Conservation (phyloP, 2,888 invertebrate genomes). For the Amphipyra tragopoginis region DNA sequence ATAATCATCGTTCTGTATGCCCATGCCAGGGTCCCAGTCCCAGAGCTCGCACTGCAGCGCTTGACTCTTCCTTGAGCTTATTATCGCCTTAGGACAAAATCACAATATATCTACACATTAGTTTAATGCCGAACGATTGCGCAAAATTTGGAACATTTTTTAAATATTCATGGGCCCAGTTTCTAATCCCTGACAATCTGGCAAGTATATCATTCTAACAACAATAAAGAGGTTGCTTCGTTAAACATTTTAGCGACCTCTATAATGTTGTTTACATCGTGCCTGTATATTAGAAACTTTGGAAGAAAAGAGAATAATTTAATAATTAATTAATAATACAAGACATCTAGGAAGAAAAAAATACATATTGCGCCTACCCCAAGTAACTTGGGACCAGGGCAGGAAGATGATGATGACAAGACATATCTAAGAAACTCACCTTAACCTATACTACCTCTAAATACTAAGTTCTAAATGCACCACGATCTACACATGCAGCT, state of each 20-base stretch:
- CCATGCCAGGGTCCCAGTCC: conserved; percentile 96
- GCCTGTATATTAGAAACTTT: conserved; percentile 38
- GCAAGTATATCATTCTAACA: conserved; percentile 52
- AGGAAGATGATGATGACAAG: conserved; percentile 1
- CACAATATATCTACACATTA: conserved; percentile 70
- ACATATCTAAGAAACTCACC: conserved; percentile 48
- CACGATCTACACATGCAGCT: conserved; percentile 45
- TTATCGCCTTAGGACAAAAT: conserved; percentile 92
- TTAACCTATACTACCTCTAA: conserved; percentile 35
- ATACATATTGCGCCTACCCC: no score
- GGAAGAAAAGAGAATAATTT: conserved; percentile 24
- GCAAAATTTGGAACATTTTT: conserved; percentile 16
- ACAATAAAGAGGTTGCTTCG: conserved; percentile 17
- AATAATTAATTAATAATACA: conserved; percentile 24
- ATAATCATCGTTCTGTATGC: conserved; percentile 94
- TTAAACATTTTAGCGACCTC: conserved; percentile 6
- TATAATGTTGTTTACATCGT: conserved; percentile 31
- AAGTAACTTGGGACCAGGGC: no score
- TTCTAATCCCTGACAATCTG: conserved; percentile 45
- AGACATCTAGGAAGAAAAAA: conserved; percentile 18
- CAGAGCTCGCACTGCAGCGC: conserved; percentile 93
- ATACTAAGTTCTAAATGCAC: conserved; percentile 41
- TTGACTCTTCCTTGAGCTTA: conserved; percentile 94
- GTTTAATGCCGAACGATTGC: conserved; percentile 44
- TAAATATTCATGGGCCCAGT: conserved; percentile 7